Evolutionary conservation across 2,113 vertebrate species (phyloP), one percentile per base, ranked within the genome.

Genomic region (Bujurquina vittata): DNA sequence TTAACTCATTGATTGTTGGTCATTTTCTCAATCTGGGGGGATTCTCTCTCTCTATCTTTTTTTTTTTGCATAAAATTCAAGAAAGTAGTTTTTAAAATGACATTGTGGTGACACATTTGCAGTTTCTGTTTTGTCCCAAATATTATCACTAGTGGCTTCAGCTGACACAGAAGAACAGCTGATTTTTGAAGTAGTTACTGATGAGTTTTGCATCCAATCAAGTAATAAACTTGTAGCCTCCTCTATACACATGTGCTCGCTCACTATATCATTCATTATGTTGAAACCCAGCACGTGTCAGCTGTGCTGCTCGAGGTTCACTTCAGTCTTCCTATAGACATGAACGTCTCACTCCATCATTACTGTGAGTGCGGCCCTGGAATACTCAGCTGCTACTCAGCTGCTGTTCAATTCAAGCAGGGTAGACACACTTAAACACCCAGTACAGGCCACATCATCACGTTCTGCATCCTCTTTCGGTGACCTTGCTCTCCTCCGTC

Each of bases 391-490:
- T 29, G 74, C 84, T 75, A 57, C 80, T 83, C 72, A 31, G 83
- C 89, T 35, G 76, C 85, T 49, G 10, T 81, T 87, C 79, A 65
- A 84, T 88, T 81, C 79, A 81, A 90, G 80, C 83, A 43, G 78
- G 87, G 76, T 33, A 89, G 83, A 84, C 74, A 79, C 83, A 87
- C 87, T 93, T 89, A 84, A 87, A 88, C 85, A 58, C 81, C 75
- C 73, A 62, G 65, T 63, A 6, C 61, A 20, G 82, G 57, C 87
- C 67, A 67, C 89, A 87, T 89, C 88, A 86, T 89, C 90, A 81
- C 83, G 81, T 88, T 89, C 72, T 84, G 83, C 86, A 86, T 91
- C 92, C 83, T 92, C 84, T 92, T 82, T 79, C 81, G 81, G 87
- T 90, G 89, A 92, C 92, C 92, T 93, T 89, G 78, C 81, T 85